Evolutionary conservation across 2,888 invertebrate species (phyloP).

Genomic region (Ichneumoninae sp.): DNA sequence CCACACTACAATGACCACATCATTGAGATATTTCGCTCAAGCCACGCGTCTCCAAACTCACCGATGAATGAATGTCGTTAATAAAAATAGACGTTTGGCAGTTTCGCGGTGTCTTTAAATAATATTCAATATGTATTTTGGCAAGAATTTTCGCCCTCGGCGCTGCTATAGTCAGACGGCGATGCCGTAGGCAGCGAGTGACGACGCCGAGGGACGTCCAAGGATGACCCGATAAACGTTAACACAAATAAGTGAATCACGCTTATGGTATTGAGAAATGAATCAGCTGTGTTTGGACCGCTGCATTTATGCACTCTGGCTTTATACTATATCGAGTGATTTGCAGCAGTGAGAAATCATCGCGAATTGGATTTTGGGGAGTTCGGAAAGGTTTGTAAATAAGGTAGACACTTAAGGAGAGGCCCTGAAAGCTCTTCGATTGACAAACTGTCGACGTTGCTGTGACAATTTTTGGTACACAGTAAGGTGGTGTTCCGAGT

Average conservation of each 20-base stretch:
- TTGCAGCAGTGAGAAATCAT: background rate
- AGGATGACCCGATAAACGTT: slow-evolving; percentile 56
- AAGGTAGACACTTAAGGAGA: slow-evolving; percentile 13
- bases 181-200: slow-evolving; percentile 20
- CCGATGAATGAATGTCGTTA: slow-evolving; percentile 63
- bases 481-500: background rate
- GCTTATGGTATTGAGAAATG: slow-evolving; percentile 1
- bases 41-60: slow-evolving; percentile 13
- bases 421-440: background rate
- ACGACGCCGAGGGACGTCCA: slow-evolving; percentile 28
- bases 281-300: slow-evolving; percentile 42
- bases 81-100: slow-evolving; percentile 68
- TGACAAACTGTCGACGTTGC: background rate
- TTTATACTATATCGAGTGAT: background rate
- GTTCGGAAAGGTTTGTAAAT: background rate
- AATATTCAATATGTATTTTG: slow-evolving; percentile 64
- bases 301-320: background rate
- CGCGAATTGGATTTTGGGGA: background rate
- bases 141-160: slow-evolving; percentile 60
- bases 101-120: slow-evolving; percentile 61
- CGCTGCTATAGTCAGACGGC: background rate
- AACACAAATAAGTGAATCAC: slow-evolving; percentile 56
- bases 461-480: slow-evolving; percentile 16
- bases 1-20: slow-evolving; percentile 43
- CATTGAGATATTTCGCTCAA: slow-evolving; percentile 49